Evolutionary conservation across 2,113 vertebrate species (phyloP).

Genomic region (Ursus arctos): DNA sequence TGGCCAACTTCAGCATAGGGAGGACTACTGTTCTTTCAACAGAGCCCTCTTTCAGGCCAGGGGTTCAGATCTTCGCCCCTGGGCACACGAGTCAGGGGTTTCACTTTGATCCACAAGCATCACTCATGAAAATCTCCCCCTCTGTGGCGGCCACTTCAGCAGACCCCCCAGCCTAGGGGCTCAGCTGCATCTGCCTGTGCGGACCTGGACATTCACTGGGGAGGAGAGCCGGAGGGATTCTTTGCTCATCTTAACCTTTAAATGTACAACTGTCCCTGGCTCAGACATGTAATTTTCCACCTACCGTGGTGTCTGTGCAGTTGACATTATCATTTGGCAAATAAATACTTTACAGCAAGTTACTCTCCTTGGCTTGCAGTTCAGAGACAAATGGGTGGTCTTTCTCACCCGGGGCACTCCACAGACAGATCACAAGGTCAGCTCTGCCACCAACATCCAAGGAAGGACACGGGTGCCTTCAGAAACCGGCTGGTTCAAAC

Average conservation of each 20-base stretch:
- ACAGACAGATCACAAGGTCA: neutral
- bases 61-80: slow-evolving; percentile 66
- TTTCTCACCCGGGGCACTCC: neutral
- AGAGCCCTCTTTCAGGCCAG: slow-evolving; percentile 78
- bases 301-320: neutral
- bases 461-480: neutral
- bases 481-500: neutral
- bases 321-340: slow-evolving; percentile 66
- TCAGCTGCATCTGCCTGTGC: neutral
- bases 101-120: slow-evolving; percentile 77
- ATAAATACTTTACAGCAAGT: slow-evolving; percentile 14
- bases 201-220: slow-evolving; percentile 39
- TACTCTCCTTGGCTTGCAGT: neutral
- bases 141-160: slow-evolving; percentile 43
- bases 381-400: slow-evolving; percentile 1
- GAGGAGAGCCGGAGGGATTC: slow-evolving; percentile 49
- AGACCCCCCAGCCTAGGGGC: slow-evolving; percentile 26
- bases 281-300: slow-evolving; percentile 43
- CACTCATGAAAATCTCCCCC: slow-evolving; percentile 71
- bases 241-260: neutral
- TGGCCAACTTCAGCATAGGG: slow-evolving; percentile 70
- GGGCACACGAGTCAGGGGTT: slow-evolving; percentile 76
- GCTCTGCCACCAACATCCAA: neutral
- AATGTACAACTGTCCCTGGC: neutral
- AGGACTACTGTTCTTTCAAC: slow-evolving; percentile 77